A percentile compares a stretch with the other conserved stretches of the same genome.
Evolutionary conservation across 1,140 invertebrate species (phyloP).

Genomic region (Anthonomus grandis): DNA sequence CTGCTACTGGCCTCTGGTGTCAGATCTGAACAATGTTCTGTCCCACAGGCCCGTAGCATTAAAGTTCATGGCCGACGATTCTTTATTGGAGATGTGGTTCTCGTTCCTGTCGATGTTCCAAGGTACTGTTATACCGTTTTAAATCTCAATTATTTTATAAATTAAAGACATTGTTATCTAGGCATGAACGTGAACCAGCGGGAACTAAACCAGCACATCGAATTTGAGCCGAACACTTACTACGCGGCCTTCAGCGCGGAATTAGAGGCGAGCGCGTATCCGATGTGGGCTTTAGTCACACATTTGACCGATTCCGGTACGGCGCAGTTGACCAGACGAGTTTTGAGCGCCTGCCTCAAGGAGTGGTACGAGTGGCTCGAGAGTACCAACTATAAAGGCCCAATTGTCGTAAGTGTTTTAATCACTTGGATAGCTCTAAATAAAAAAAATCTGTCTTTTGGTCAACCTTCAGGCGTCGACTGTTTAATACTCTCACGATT

Average conservation of each 20-base stretch:
- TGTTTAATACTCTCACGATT: background rate
- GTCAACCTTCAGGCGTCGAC: too few relatives aligned
- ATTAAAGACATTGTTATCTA: conserved; percentile 39
- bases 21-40: conserved; percentile 95
- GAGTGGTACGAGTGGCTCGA: conserved; percentile 85
- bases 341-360: conserved; percentile 69
- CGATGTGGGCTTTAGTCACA: conserved; percentile 93
- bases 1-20: conserved; percentile 96
- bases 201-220: conserved; percentile 87
- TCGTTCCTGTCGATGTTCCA: conserved; percentile 91
- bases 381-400: conserved; percentile 69
- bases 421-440: too few relatives aligned
- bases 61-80: conserved; percentile 83
- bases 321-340: conserved; percentile 67
- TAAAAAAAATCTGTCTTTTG: too few relatives aligned
- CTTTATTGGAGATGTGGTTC: conserved; percentile 91
- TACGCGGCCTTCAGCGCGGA: conserved; percentile 96
- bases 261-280: conserved; percentile 91
- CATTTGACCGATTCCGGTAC: conserved; percentile 76
- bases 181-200: conserved; percentile 94
- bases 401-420: conserved; percentile 58
- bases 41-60: conserved; percentile 87
- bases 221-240: conserved; percentile 95
- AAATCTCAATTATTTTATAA: background rate
- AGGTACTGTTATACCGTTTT: conserved; percentile 48